Evolutionary conservation across 2,113 vertebrate genomes (phyloP).

Genomic region (Oreochromis aureus): DNA sequence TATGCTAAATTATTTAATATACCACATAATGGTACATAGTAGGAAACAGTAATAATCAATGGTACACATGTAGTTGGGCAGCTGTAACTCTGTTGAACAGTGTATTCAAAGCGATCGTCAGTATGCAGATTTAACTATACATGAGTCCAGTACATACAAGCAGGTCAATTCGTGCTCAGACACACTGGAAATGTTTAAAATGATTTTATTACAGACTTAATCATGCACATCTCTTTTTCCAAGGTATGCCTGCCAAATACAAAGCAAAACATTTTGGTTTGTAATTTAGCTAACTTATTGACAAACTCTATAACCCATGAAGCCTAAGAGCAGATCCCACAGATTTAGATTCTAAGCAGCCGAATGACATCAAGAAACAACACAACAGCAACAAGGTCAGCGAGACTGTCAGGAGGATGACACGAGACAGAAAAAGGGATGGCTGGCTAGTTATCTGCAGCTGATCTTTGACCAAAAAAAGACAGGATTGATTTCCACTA

Average conservation of each 20-base stretch:
- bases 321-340: not conserved
- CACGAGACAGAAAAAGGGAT: not conserved
- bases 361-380: not conserved
- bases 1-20: not conserved
- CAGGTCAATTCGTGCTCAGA: not conserved
- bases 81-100: not conserved
- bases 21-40: not conserved
- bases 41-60: fast-evolving
- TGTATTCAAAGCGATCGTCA: not conserved
- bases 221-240: not conserved
- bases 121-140: not conserved
- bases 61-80: not conserved
- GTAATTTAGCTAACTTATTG: not conserved
- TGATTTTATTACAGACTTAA: not conserved
- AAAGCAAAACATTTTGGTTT: not conserved
- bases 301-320: not conserved
- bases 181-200: not conserved
- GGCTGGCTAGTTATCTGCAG: not conserved
- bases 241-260: not conserved
- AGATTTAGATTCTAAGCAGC: not conserved
- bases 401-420: not conserved
- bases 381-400: too few species aligned
- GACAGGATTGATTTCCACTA: not conserved
- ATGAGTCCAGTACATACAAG: not conserved
- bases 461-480: not conserved